Conservation (phyloP, 2,888 invertebrate species). For the Cheiracanthium punctorium region DNA sequence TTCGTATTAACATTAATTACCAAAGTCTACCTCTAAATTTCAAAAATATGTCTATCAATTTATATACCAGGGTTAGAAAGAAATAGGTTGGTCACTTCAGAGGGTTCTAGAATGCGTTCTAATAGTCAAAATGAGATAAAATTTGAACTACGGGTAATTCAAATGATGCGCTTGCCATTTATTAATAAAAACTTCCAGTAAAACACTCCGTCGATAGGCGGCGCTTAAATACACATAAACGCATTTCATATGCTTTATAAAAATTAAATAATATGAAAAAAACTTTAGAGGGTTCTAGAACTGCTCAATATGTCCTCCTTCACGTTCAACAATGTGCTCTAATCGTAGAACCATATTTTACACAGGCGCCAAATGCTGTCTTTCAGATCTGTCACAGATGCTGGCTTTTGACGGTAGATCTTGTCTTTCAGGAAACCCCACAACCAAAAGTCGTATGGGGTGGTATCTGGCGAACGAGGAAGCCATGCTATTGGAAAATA, state of each 20-base stretch:
- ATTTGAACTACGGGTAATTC: too few relatives aligned
- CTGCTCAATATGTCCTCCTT: not conserved
- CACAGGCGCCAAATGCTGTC: slow-evolving; percentile 1
- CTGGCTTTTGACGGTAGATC: not conserved
- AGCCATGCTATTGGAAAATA: slow-evolving; percentile 9
- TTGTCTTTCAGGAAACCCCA: slow-evolving; percentile 6
- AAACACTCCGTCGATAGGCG: not conserved
- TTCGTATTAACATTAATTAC: too few relatives aligned
- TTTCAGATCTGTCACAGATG: slow-evolving; percentile 1
- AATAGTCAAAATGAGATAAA: too few relatives aligned
- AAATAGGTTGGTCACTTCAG: too few relatives aligned
- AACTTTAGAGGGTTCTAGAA: not conserved
- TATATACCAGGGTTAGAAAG: too few relatives aligned
- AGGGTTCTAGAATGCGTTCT: too few relatives aligned
- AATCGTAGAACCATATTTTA: slow-evolving; percentile 22
- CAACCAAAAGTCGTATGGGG: slow-evolving; percentile 12
- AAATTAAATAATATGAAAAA: not conserved
- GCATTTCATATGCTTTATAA: not conserved
- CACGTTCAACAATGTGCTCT: slow-evolving; percentile 21
- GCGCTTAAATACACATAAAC: not conserved
- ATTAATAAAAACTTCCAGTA: too few relatives aligned
- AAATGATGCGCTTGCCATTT: too few relatives aligned
- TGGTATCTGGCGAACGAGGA: slow-evolving; percentile 8
- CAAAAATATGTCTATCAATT: too few relatives aligned
- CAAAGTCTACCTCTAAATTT: too few relatives aligned